Conservation (phyloP, 1,140 invertebrate species). For the Andrena cerasifolii region DNA sequence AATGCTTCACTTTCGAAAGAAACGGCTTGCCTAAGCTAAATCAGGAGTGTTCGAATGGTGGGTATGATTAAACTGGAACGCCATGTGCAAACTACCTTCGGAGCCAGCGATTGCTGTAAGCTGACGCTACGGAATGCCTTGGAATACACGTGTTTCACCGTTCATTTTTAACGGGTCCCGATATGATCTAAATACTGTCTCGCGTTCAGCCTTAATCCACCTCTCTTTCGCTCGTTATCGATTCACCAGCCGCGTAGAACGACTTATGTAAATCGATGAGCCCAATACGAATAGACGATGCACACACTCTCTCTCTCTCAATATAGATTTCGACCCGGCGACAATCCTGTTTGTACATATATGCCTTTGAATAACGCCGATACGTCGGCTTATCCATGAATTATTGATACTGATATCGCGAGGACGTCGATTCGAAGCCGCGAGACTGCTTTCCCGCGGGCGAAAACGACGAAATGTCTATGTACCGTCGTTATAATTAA, state of each 20-base stretch:
- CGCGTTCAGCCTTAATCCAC: background rate
- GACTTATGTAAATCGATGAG: slow-evolving; percentile 17
- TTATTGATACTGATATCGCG: slow-evolving; percentile 34
- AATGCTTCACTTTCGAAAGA: too few species aligned
- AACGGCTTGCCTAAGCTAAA: too few species aligned
- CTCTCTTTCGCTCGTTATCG: slow-evolving; percentile 17
- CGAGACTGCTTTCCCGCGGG: background rate
- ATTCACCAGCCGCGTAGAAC: background rate
- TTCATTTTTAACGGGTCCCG: background rate
- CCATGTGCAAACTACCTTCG: too few species aligned
- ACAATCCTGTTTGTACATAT: slow-evolving; percentile 13
- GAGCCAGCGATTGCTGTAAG: too few species aligned
- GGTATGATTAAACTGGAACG: too few species aligned
- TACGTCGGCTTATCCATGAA: slow-evolving; percentile 21
- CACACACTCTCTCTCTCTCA: background rate
- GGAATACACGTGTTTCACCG: background rate
- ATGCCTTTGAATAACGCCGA: slow-evolving; percentile 8
- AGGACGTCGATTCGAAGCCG: background rate
- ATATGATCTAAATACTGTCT: background rate
- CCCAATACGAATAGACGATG: slow-evolving; percentile 6
- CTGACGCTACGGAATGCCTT: background rate
- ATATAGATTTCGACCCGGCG: slow-evolving; percentile 15
- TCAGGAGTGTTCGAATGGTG: too few species aligned
- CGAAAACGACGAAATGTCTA: too few species aligned
- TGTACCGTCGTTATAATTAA: background rate